phyloP scores from a whole-genome alignment of 2,113 vertebrate species.

The Octodon degus region DNA sequence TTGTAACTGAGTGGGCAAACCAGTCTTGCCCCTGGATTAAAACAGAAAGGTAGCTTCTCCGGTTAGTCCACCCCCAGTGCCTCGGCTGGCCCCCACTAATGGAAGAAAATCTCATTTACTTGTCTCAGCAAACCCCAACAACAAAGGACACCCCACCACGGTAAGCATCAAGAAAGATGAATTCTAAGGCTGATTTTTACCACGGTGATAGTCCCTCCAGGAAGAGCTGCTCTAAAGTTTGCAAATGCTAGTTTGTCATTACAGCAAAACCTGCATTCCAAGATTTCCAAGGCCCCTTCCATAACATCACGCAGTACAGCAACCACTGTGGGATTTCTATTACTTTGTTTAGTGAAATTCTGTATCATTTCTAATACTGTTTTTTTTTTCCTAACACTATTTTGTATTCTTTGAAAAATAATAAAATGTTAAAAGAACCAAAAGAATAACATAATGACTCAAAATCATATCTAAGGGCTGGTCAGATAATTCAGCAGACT shows the following conservation, averaged over 20 bases:
- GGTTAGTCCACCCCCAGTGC: neutral
- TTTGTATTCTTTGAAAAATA: no score
- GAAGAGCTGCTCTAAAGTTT: neutral
- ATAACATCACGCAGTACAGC: neutral
- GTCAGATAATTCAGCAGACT: no score
- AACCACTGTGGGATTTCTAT: no score
- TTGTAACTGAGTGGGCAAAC: neutral
- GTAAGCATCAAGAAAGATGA: neutral
- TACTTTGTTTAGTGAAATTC: no score
- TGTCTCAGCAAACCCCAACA: neutral
- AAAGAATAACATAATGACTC: no score
- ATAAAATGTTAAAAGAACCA: no score
- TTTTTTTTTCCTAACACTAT: no score
- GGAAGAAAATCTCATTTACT: neutral
- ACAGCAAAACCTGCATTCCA: neutral
- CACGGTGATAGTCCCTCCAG: rapidly evolving
- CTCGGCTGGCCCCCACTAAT: neutral
- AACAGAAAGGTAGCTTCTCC: neutral
- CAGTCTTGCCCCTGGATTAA: no score
- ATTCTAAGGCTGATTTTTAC: neutral
- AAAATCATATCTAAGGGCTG: no score
- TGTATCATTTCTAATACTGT: no score
- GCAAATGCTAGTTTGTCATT: neutral
- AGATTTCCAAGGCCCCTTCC: neutral
- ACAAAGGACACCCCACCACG: neutral